Evolutionary conservation across 2,113 vertebrate genomes (phyloP).

Genomic region (Diglossa brunneiventris): DNA sequence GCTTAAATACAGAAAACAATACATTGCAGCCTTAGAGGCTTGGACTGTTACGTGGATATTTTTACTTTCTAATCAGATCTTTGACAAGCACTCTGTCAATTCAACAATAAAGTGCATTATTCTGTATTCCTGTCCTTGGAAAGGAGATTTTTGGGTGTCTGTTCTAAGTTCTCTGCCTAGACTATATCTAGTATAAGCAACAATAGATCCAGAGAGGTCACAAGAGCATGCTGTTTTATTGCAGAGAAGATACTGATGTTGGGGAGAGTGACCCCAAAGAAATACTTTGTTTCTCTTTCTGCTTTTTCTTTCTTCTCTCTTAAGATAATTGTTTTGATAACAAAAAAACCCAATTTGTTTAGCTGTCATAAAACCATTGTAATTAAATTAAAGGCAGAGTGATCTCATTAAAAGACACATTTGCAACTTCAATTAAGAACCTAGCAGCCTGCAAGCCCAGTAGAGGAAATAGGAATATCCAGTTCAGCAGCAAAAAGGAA

Average conservation of each 20-base stretch:
- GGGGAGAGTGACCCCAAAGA: background rate
- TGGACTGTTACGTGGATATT: background rate
- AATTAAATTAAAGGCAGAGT: background rate
- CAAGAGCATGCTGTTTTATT: background rate
- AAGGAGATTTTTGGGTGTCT: background rate
- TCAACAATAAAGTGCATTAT: background rate
- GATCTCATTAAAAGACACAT: background rate
- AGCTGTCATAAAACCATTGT: background rate
- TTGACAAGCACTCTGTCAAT: constrained; percentile 59
- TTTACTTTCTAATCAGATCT: constrained; percentile 63
- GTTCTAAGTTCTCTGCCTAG: background rate
- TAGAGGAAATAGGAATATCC: background rate
- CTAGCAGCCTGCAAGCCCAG: background rate
- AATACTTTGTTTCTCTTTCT: background rate
- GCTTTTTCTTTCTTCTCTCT: background rate
- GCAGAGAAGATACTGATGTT: background rate
- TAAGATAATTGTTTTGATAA: background rate
- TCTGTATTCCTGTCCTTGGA: background rate
- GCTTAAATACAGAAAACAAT: background rate
- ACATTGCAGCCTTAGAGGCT: background rate
- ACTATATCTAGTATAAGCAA: background rate
- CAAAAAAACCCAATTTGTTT: background rate
- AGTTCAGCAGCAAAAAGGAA: background rate
- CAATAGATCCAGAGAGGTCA: background rate
- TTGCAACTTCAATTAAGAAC: background rate